phyloP scores from a whole-genome alignment of 2,113 vertebrate species.

The Mus pahari region DNA sequence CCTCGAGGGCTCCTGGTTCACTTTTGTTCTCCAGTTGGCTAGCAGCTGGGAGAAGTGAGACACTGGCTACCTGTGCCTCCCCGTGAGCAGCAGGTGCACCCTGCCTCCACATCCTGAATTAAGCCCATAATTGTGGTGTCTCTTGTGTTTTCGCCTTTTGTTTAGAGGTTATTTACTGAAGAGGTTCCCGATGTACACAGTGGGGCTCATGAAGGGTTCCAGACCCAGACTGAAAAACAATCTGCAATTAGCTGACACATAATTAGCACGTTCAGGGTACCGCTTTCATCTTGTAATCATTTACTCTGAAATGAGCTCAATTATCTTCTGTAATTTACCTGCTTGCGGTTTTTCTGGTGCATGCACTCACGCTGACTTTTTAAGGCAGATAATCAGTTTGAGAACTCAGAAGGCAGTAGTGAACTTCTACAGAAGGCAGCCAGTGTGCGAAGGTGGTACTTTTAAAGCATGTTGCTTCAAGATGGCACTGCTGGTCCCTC shows the following conservation, averaged over 20 bases:
- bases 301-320: constrained; percentile 71
- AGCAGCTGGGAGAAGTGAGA: background rate
- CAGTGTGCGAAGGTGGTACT: background rate
- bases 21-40: constrained; percentile 51
- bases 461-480: background rate
- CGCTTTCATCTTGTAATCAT: constrained; percentile 71
- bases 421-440: constrained; percentile 34
- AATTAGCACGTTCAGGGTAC: constrained; percentile 73
- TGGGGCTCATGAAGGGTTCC: constrained; percentile 54
- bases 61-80: constrained; percentile 42
- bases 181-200: constrained; percentile 41
- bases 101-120: background rate
- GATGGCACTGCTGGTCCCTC: background rate
- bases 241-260: constrained; percentile 75
- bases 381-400: constrained; percentile 50
- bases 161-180: constrained; percentile 77
- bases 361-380: background rate
- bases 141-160: constrained; percentile 60
- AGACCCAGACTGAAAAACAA: constrained; percentile 64
- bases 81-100: constrained; percentile 41
- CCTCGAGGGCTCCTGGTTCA: background rate
- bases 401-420: constrained; percentile 10
- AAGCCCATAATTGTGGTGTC: constrained; percentile 50
- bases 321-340: constrained; percentile 77
- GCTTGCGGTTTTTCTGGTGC: constrained; percentile 40